Evolutionary conservation across 2,888 invertebrate species (phyloP), one percentile per base, ranked within the genome.

Genomic region (Eilema depressum): DNA sequence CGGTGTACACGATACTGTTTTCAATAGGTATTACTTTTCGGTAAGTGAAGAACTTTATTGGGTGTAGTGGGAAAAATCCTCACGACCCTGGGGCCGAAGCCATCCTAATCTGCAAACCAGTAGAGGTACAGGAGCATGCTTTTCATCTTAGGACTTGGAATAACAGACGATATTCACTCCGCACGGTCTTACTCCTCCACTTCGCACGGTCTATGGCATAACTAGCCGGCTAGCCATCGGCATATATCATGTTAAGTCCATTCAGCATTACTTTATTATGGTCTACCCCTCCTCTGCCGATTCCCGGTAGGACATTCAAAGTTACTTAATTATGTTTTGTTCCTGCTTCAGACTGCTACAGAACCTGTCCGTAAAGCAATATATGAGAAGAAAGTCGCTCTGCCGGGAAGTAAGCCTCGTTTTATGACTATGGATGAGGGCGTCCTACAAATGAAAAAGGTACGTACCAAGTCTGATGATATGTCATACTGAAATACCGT

Each of bases 1-100:
- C 64, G 97, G 96, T 0, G 96, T 97, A 0, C 96, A 97, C 81
- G 97, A 97, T 78, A 96, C 96, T 0, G 96, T 97, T 25, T 97
- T 96, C 85, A 97, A 97, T 84, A 95, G 96, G 83, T 96, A 97
- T 83, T 97, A 96, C 84, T 97, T 97, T 84, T 92, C 96, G 89
- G 97, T 97, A 90, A 91, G 76, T 73, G 17, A 59, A 59, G 59
- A 5, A 0, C 17, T 59, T 47, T 20, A 47, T 47, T 47, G 17
- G 5, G 33, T 12, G 8, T 37, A 37, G 11, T n/a, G n/a, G n/a
- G n/a, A 3, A 12, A 5, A 8, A 33, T 8, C 10, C 33, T n/a
- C n/a, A n/a, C n/a, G n/a, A 37, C 12, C 12, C 33, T 37, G 33
- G 5, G 10, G 8, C 33, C 33, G 7, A 33, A 8, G 33, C 33